Evolutionary conservation across 2,888 invertebrate genomes (phyloP), one percentile per base, ranked within the genome.

Genomic region (Caenorhabditis sp.): DNA sequence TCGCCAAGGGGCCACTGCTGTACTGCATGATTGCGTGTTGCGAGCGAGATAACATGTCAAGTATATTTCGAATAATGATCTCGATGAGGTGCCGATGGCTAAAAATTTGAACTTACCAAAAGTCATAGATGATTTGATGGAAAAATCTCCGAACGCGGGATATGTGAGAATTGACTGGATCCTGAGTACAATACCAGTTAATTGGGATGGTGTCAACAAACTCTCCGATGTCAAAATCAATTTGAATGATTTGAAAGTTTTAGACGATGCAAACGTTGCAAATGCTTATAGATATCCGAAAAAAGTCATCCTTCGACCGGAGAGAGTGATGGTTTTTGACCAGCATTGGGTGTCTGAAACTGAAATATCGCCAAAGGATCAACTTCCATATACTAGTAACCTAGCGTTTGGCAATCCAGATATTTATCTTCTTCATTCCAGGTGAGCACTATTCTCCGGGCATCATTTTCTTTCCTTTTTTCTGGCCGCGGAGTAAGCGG

Each of bases 271-370:
- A 1, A 70, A 55, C 51, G 69, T 77, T 23, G 62, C 73, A 27
- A 74, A 66, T 65, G 77, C 73, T 24, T 79, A 79, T 51, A 12
- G 76, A 26, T 72, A 75, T n/a, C 77, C 77, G 19, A 74, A 75
- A 49, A 79, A 79, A 43, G 72, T 79, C 54, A 72, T 77, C 14
- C 79, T 77, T 23, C 36, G 79, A 49, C 79, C 79, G 19, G 79
- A 79, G 19, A 69, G 79, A 55, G 79, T 79, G 10, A 58, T 70
- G 6, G 65, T 70, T 31, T 77, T 74, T 31, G 77, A 77, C 36
- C 73, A 74, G 77, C 77, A 77, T 37, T 67, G 65, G 3, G 70
- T 77, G 1, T 77, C 70, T 26, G 60, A 63, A 23, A 77, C 73
- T 43, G 76, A 76, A 43, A 23, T 64, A 14, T 26, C 37, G 0